Conservation (phyloP, 2,888 invertebrate species). For the Nezara viridula region DNA sequence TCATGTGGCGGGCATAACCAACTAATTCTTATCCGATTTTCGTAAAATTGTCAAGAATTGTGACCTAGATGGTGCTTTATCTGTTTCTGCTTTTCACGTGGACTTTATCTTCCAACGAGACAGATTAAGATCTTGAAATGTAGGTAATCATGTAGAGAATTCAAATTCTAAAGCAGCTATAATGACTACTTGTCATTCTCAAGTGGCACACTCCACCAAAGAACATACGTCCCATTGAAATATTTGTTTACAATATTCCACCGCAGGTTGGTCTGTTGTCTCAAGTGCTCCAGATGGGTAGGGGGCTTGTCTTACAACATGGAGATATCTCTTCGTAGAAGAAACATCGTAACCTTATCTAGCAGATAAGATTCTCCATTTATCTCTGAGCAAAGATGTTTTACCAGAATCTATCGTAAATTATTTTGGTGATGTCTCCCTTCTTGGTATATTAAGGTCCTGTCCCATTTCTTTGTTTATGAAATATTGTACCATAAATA, state of each 20-base stretch:
- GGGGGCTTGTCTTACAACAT: background rate
- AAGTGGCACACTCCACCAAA: too few relatives aligned
- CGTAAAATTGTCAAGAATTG: too few relatives aligned
- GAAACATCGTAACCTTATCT: constrained; percentile 5
- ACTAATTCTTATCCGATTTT: too few relatives aligned
- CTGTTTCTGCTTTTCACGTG: too few relatives aligned
- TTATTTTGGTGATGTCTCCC: background rate
- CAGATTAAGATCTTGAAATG: too few relatives aligned
- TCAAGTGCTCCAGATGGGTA: background rate
- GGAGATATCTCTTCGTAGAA: background rate
- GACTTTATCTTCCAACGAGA: too few relatives aligned
- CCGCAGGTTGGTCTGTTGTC: background rate
- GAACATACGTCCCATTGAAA: background rate
- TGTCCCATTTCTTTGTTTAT: background rate
- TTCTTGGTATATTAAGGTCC: background rate
- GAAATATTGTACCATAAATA: background rate
- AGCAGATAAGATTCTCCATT: background rate
- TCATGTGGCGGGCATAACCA: too few relatives aligned
- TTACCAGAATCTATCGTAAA: constrained; percentile 6
- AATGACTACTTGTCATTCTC: too few relatives aligned
- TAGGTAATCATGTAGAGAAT: too few relatives aligned
- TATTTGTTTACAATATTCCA: background rate
- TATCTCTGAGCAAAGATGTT: background rate
- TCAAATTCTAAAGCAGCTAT: too few relatives aligned
- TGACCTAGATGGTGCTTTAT: too few relatives aligned